A percentile compares a stretch with the other conserved stretches of the same genome.
These are phyloP conservation scores for Monochamus saltuarius DNA, from an alignment of 1,140 invertebrate genomes.

Conservation along the genomic window DNA sequence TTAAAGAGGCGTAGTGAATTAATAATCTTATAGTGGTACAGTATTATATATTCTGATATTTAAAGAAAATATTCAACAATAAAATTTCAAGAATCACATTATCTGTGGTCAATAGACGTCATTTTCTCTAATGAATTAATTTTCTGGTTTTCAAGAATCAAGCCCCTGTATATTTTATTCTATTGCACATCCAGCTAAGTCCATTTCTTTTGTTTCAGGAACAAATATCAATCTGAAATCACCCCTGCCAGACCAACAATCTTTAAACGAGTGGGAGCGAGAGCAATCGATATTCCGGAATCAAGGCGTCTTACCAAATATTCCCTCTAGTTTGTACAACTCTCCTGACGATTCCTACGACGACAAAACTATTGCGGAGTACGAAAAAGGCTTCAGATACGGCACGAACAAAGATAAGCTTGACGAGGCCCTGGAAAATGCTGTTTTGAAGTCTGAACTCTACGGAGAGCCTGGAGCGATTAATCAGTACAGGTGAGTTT, in stretches of 20 bases:
- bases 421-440: slow-evolving; percentile 49
- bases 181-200: too few relatives aligned
- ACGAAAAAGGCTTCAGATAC: slow-evolving; percentile 49
- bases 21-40: too few relatives aligned
- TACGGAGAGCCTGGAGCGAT: slow-evolving; percentile 45
- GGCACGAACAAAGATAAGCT: slow-evolving; percentile 45
- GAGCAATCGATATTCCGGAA: slow-evolving; percentile 29
- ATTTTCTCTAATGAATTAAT: too few relatives aligned
- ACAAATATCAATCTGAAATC: slow-evolving; percentile 30
- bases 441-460: slow-evolving; percentile 50
- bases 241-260: slow-evolving; percentile 15
- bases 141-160: too few relatives aligned
- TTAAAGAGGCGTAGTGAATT: too few relatives aligned
- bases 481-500: slow-evolving; percentile 45
- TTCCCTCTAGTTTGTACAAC: slow-evolving; percentile 31
- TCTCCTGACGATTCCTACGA: slow-evolving; percentile 23
- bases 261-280: slow-evolving; percentile 27
- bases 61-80: too few relatives aligned
- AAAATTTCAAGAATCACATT: too few relatives aligned
- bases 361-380: slow-evolving; percentile 46
- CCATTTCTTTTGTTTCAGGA: slow-evolving; percentile 22
- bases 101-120: too few relatives aligned
- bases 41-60: too few relatives aligned
- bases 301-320: slow-evolving; percentile 27
- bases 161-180: too few relatives aligned